Evolutionary conservation across 2,888 invertebrate genomes (phyloP), one percentile per base, ranked within the genome.

Genomic region (Dryococelus australis): DNA sequence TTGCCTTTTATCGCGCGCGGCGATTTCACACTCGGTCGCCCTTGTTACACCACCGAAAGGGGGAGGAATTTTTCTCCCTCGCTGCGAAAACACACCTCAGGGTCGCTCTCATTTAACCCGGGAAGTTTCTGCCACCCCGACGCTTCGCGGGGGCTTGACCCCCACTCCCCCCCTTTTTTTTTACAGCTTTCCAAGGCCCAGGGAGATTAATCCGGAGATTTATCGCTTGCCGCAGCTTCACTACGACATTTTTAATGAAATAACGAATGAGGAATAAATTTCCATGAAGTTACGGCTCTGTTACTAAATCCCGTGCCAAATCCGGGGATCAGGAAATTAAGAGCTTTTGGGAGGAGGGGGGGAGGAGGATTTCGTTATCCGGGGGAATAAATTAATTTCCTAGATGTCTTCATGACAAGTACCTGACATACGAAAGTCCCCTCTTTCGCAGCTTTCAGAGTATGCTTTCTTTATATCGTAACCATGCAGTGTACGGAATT

Each of bases 221-320:
- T 65, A 65, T 65, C 65, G 65, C 65, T 65, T 20, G 65, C 65
- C 65, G 65, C 65, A 65, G 65, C 65, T 65, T 65, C 65, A 65
- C 65, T 65, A 65, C 65, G 65, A 65, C 65, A 65, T 65, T 65
- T 65, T 65, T 65, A 65, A 65, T 65, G 65, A 65, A 65, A 65
- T 65, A 65, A 65, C 65, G 65, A 65, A 65, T 65, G 65, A 65
- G 65, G 65, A 65, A 65, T 65, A 65, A 65, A 65, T 65, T 65
- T 10, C 65, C 65, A 65, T 65, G 6, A 65, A 65, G 65, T 65
- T 65, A 65, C 65, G 65, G 24, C 65, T 65, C 65, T 65, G 13
- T 65, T 65, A 65, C 65, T n/a, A 65, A 65, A 65, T 65, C 65
- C 65, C 65, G 6, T 65, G 24, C 65, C 24, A 65, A 65, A 65